Percentiles rank a stretch among this genome's conserved stretches.
These are phyloP conservation scores for Ammodramus savannarum DNA, from an alignment of 2,113 vertebrate genomes.

Conservation along the genomic window DNA sequence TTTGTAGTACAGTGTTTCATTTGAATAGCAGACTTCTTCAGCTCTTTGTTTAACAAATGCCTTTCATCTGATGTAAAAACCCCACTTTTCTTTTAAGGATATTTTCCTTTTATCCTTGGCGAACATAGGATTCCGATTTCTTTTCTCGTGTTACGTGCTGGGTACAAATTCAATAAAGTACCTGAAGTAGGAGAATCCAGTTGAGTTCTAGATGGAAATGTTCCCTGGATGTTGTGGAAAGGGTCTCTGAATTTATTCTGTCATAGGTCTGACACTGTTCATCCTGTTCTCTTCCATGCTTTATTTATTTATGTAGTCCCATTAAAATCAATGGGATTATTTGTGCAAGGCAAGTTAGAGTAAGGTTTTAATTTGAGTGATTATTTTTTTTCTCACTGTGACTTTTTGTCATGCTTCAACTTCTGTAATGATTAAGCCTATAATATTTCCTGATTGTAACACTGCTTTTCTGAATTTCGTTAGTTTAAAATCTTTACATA, in stretches of 20 bases:
- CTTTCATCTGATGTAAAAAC: not conserved
- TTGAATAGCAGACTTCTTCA: constrained; percentile 28
- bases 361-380: not conserved
- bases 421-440: not conserved
- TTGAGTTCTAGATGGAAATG: not conserved
- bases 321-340: not conserved
- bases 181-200: not conserved
- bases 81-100: not conserved
- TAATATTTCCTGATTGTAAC: not conserved
- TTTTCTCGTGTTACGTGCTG: not conserved
- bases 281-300: not conserved
- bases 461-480: rapidly evolving
- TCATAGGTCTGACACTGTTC: not conserved
- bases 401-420: not conserved
- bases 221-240: not conserved
- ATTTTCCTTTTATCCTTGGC: not conserved
- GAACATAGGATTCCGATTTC: not conserved
- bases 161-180: not conserved
- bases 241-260: not conserved
- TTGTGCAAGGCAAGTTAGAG: not conserved
- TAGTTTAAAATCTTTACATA: not conserved
- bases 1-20: constrained; percentile 20
- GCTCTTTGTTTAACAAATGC: constrained; percentile 18
- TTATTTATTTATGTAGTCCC: not conserved
- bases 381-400: not conserved